Evolutionary conservation across 2,888 invertebrate species (phyloP), one percentile per base, ranked within the genome.

Genomic region (Colletes collaris): DNA sequence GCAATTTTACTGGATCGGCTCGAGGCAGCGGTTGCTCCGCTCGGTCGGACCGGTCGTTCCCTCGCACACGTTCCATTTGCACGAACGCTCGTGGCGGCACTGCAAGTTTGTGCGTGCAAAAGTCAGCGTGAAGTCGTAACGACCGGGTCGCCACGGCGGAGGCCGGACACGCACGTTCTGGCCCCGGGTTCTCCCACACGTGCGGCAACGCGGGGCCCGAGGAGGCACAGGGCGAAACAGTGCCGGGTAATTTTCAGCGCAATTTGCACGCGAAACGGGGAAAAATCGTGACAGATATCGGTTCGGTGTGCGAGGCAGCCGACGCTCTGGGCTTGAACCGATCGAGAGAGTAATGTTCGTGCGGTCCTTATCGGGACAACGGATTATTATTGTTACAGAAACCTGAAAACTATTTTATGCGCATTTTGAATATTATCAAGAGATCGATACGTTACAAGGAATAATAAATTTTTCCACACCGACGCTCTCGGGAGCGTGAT

Each of bases 51-150:
- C n/a, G 70, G 44, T 62, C 73, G 76, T 52, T 52, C 64, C 58
- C 10, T 40, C 55, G 70, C 70, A 82, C 87, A 84, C 86, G 89
- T 90, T 89, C 87, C 87, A 89, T 89, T 90, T 85, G 91, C 91
- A 91, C 90, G 91, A 90, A 90, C 87, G 91, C 91, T 89, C 87
- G 89, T 89, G 89, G 89, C 89, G 79, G 81, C 84, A 82, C 82
- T 80, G 69, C 84, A 56, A 79, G 86, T 84, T 86, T 87, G 87
- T 83, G 88, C 88, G 88, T 89, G 90, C 89, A 86, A 90, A 89
- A 92, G 90, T 87, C 91, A 92, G 92, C 91, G 92, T 91, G 90
- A 92, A 91, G 91, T 88, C 89, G 89, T 91, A 92, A 92, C 91
- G 89, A 92, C 86, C 89, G 85, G 89, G 89, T 90, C 88, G 89